Evolutionary conservation across 2,113 vertebrate species (phyloP).

Genomic region (Girardinichthys multiradiatus): DNA sequence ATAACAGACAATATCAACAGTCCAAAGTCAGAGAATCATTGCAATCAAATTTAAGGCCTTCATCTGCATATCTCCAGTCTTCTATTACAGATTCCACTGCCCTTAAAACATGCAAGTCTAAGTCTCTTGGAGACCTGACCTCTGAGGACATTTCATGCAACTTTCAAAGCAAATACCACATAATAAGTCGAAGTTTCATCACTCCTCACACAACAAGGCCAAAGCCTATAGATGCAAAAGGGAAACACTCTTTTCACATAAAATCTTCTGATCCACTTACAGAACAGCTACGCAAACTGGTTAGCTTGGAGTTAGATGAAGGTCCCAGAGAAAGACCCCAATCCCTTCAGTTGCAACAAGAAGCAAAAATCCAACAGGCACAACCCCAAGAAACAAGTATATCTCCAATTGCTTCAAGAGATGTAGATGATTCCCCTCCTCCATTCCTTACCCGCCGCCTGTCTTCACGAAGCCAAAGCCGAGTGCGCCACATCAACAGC

Average conservation of each 20-base stretch:
- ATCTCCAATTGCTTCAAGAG: constrained; percentile 33
- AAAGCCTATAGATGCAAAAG: constrained; percentile 55
- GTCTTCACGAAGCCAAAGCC: constrained; percentile 94
- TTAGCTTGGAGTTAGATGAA: constrained; percentile 88
- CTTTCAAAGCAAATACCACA: constrained; percentile 96
- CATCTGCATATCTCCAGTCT: constrained; percentile 30
- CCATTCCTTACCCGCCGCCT: constrained; percentile 86
- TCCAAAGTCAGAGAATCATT: constrained; percentile 31
- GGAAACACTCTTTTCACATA: constrained; percentile 51
- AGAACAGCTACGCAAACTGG: constrained; percentile 88
- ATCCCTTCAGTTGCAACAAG: constrained; percentile 25
- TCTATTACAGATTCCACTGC: constrained; percentile 44
- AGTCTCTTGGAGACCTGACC: constrained; percentile 95
- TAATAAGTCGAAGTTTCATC: constrained; percentile 93
- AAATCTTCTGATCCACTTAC: constrained; percentile 87
- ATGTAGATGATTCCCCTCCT: constrained; percentile 80
- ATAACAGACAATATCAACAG: constrained; percentile 19
- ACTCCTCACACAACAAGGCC: constrained; percentile 82
- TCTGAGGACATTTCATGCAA: constrained; percentile 97
- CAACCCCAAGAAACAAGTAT: constrained; percentile 21
- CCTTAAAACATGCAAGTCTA: constrained; percentile 90
- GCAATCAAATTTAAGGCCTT: constrained; percentile 32
- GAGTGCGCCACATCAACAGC: constrained; percentile 94
- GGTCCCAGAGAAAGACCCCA: constrained; percentile 27
- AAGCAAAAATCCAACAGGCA: constrained; percentile 15